Conservation (phyloP, 2,113 vertebrate genomes). For the Beaufortia kweichowensis region DNA sequence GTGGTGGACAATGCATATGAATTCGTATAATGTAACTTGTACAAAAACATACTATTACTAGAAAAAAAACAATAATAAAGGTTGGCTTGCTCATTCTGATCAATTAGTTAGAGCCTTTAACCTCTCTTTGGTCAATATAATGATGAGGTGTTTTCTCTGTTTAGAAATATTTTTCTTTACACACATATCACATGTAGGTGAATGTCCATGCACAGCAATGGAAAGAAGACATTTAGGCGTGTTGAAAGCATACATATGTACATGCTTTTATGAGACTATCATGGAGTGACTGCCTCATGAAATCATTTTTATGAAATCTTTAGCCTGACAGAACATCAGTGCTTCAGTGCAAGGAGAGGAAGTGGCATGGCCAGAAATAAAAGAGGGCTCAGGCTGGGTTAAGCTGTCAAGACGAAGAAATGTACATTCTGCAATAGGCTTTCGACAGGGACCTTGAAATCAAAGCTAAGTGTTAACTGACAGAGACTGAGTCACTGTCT, state of each 20-base stretch:
- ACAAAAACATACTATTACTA: too few relatives aligned
- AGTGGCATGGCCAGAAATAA: conserved; percentile 26
- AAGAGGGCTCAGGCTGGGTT: conserved; percentile 5
- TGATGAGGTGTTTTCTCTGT: too few relatives aligned
- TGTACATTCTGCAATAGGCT: background rate
- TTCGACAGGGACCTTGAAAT: conserved; percentile 17
- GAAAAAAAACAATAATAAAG: too few relatives aligned
- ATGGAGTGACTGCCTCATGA: background rate
- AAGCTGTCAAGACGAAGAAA: conserved; percentile 22
- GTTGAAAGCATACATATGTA: background rate
- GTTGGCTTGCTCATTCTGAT: too few relatives aligned
- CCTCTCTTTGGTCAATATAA: too few relatives aligned
- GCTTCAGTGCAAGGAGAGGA: background rate
- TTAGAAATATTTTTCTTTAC: background rate
- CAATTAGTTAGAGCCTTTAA: too few relatives aligned
- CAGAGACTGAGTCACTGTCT: conserved; percentile 30
- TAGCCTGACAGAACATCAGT: conserved; percentile 21
- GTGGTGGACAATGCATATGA: too few relatives aligned
- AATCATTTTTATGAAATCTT: conserved; percentile 14
- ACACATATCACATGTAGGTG: background rate
- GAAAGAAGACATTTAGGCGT: background rate
- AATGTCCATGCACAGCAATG: background rate
- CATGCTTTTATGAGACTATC: background rate
- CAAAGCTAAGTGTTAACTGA: conserved; percentile 27
- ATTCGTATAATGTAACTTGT: too few relatives aligned